Conservation (phyloP, 2,888 invertebrate species). For the Arrhopalites spinosus region DNA sequence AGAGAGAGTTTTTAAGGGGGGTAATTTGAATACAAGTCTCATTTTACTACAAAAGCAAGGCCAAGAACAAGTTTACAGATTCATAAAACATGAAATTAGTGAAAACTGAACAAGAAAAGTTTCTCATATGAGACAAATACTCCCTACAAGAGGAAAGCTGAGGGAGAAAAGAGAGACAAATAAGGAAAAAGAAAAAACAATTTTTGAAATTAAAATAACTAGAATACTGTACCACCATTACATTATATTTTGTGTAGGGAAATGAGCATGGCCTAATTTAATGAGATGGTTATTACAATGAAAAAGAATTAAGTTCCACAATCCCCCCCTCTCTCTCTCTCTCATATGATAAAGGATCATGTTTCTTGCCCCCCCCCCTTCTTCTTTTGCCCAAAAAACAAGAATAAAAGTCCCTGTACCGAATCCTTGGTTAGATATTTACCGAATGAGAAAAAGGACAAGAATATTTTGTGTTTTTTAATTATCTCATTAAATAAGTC, state of each 20-base stretch:
- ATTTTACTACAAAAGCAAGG: too few relatives aligned
- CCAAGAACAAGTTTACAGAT: too few relatives aligned
- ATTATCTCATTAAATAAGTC: conserved; percentile 38
- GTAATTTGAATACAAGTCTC: too few relatives aligned
- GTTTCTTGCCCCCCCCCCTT: neutral
- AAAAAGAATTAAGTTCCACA: neutral
- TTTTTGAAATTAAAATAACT: neutral
- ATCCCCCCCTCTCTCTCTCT: conserved; percentile 9
- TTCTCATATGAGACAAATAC: too few relatives aligned
- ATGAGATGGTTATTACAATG: neutral
- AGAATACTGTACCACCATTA: neutral
- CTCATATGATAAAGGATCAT: too few relatives aligned
- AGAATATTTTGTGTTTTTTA: conserved; percentile 34
- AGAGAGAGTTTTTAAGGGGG: too few relatives aligned
- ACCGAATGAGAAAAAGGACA: neutral
- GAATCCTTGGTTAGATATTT: too few relatives aligned
- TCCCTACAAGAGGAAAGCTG: too few relatives aligned
- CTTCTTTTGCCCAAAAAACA: neutral
- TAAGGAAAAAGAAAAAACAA: neutral
- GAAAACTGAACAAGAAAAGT: too few relatives aligned
- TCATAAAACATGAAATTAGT: too few relatives aligned
- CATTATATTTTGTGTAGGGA: neutral
- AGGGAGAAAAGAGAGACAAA: neutral
- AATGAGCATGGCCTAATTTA: conserved; percentile 7
- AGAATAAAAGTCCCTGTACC: neutral